Percentiles rank a stretch among this genome's conserved stretches.
Evolutionary conservation across 2,888 invertebrate genomes (phyloP).

Genomic region (Zonitis immaculata): DNA sequence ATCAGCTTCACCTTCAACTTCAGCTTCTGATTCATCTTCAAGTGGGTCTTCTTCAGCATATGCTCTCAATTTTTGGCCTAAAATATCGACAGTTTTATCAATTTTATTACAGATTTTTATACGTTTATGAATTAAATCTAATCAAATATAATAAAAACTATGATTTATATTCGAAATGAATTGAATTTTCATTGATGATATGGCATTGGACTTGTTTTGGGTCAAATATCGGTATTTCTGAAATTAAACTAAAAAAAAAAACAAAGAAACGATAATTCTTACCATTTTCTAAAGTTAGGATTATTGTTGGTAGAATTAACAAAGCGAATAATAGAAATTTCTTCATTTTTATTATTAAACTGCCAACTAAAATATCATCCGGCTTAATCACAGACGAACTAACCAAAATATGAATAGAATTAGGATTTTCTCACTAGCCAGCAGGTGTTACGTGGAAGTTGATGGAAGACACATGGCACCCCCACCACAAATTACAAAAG

Average conservation of each 20-base stretch:
- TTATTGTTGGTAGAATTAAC: slow-evolving; percentile 65
- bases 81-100: not conserved
- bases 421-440: slow-evolving; percentile 20
- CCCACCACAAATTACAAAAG: slow-evolving; percentile 22
- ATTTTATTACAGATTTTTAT: not conserved
- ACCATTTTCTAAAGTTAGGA: slow-evolving; percentile 69
- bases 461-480: slow-evolving; percentile 42
- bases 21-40: slow-evolving; percentile 58
- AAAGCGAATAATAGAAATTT: slow-evolving; percentile 60
- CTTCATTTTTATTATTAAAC: slow-evolving; percentile 55
- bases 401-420: slow-evolving; percentile 15
- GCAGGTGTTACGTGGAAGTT: slow-evolving; percentile 44
- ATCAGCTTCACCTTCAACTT: slow-evolving; percentile 63
- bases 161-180: not conserved
- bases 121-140: not conserved
- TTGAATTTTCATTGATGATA: not conserved
- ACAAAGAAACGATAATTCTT: slow-evolving; percentile 46
- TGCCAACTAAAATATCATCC: slow-evolving; percentile 12
- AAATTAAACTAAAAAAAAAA: too few species aligned
- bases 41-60: slow-evolving; percentile 65
- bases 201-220: not conserved
- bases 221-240: not conserved
- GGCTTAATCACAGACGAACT: slow-evolving; percentile 7
- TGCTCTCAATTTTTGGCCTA: slow-evolving; percentile 53
- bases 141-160: not conserved